Base-by-base conservation (phyloP, 2,113 vertebrate species). In the Irena cyanogastra region DNA sequence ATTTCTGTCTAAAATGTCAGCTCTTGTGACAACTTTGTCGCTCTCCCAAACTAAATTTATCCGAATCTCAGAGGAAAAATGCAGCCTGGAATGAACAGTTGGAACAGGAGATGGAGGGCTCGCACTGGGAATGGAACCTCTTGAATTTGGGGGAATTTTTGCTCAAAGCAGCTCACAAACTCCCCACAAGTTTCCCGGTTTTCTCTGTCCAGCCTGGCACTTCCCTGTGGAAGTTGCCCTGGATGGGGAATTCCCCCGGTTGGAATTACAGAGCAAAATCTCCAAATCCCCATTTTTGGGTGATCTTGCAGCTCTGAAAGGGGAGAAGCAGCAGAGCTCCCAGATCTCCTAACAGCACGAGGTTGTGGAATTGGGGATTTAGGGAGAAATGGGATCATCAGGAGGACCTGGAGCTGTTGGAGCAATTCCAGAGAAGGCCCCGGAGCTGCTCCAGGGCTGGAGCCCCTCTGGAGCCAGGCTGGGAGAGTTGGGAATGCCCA, bases 271-370 rank as follows among this genome's bases (percentile, higher is more conserved):
- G 19, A 31, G 28, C 0, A 1, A 39, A 85, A 7, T 6, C 22
- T 65, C 45, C 13, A 19, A 72, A 69, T 50, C 26, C 23, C 9
- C 9, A 2, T 10, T 72, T 71, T 68, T 8, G 24, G 24, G 53
- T 13, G 41, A 26, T 8, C 9, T 10, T 1, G 3, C 17, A 45
- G 33, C 54, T 37, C 16, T 37, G 59, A 11, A n/a, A 68, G 18
- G 49, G 52, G 44, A 45, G 31, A 15, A 7, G 0, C 19, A 10
- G 42, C 8, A 19, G 66, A 39, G 59, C 45, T 70, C 39, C 13
- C 65, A 13, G 37, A 1, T 2, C 30, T 42, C 3, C 23, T 5
- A 27, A 23, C 14, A n/a, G 16, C 39, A 27, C 0, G 0, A 54
- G 8, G 22, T 2, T 8, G 20, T 31, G 60, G 22, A 7, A 47